A percentile compares a stretch with the other conserved stretches of the same genome.
Evolutionary conservation across 2,888 invertebrate genomes (phyloP).

Genomic region (Uropetala carovei): DNA sequence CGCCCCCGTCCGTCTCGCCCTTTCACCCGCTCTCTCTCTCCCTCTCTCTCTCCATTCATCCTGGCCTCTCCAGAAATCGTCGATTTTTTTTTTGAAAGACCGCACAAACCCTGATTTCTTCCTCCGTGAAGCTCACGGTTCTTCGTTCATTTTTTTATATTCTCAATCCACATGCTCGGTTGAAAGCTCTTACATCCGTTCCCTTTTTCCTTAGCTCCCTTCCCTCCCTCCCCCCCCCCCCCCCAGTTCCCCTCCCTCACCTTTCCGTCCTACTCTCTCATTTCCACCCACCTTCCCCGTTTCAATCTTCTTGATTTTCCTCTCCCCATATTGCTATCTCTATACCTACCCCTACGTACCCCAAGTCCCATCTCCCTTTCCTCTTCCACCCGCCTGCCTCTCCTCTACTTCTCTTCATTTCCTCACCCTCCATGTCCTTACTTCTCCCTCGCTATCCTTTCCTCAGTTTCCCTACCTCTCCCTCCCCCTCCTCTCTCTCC

Average conservation of each 20-base stretch:
- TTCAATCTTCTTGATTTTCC: too few species aligned
- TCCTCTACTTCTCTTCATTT: too few species aligned
- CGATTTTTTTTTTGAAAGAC: constrained; percentile 7
- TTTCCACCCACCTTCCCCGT: background rate
- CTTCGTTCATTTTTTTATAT: background rate
- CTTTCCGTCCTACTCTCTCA: background rate
- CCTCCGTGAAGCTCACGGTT: constrained; percentile 23
- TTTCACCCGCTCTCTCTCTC: background rate
- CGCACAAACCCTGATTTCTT: constrained; percentile 19
- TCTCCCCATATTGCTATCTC: too few species aligned
- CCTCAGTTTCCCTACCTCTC: too few species aligned
- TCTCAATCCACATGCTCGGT: background rate
- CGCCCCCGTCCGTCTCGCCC: background rate
- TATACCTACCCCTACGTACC: too few species aligned
- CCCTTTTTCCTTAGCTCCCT: background rate
- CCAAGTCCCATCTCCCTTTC: too few species aligned
- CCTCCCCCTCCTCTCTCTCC: too few species aligned
- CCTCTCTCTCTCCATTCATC: background rate
- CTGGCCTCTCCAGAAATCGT: background rate
- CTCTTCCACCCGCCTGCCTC: too few species aligned
- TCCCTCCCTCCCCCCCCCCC: background rate
- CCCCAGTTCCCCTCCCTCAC: background rate
- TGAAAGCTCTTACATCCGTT: background rate
- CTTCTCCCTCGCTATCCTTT: too few species aligned
- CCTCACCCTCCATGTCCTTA: too few species aligned